These are phyloP conservation scores for Charanyca ferruginea DNA, from an alignment of 2,888 invertebrate species.

Conservation along the genomic window DNA sequence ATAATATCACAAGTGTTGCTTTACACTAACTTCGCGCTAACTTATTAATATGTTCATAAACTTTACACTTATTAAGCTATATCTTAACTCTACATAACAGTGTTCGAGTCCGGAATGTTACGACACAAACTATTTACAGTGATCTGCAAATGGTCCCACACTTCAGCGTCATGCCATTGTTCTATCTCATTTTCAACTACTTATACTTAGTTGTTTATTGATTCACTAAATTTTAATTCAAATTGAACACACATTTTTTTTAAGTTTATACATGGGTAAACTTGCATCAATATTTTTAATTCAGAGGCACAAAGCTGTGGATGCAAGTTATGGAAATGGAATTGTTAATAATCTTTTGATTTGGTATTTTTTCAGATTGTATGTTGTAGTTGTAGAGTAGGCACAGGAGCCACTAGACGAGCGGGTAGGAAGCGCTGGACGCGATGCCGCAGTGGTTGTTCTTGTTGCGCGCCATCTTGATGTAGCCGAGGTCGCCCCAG, in stretches of 20 bases:
- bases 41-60: conserved; percentile 46
- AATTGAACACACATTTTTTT: conserved; percentile 32
- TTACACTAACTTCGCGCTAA: conserved; percentile 39
- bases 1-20: conserved; percentile 62
- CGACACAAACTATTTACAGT: conserved; percentile 6
- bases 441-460: conserved; percentile 97
- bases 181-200: conserved; percentile 8
- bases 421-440: conserved; percentile 95
- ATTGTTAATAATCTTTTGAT: neutral
- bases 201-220: neutral
- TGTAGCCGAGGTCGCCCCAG: conserved; percentile 97
- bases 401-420: conserved; percentile 89
- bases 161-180: conserved; percentile 13
- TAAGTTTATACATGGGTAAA: conserved; percentile 11
- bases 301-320: neutral
- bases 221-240: conserved; percentile 14
- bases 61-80: conserved; percentile 45
- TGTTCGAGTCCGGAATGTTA: conserved; percentile 5
- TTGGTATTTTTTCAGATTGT: conserved; percentile 5
- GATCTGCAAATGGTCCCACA: conserved; percentile 9
- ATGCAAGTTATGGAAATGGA: neutral
- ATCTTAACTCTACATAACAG: conserved; percentile 43
- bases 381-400: too few species aligned
- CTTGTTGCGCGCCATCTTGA: conserved; percentile 96
- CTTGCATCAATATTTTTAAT: neutral